Evolutionary conservation across 2,797 vertebrate genomes (phyloP), one percentile per base, ranked within the genome.

Genomic region (Anisognathus igniventris): DNA sequence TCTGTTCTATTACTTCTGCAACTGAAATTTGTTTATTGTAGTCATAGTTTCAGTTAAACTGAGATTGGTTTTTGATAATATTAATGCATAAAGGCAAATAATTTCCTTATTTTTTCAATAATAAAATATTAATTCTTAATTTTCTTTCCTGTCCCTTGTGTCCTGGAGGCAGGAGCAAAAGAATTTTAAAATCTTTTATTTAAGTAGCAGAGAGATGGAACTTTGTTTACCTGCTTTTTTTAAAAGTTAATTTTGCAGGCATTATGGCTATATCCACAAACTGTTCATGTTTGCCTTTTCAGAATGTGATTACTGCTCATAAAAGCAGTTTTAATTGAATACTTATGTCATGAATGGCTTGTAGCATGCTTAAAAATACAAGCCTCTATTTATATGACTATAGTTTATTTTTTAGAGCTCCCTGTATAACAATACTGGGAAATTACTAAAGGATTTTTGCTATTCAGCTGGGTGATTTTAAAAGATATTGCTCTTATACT

Each of bases 301-400:
- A 95, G 91, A 97, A 97, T 96, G 96, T 96, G 97, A 97, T 97
- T 97, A 98, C 97, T 97, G 94, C 86, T 97, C 90, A 94, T 98
- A 98, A 98, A 97, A 95, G 71, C 85, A 68, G 79, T 94, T 97
- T 98, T 97, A 97, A 97, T 97, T 97, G 97, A 96, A 97, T 97
- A 86, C 95, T 97, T 97, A 96, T 98, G 96, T 97, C 82, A 93
- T 83, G 65, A 96, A 94, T 95, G 90, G 88, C 92, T 90, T 97
- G 89, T 93, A 94, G 92, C 88, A 95, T 91, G 93, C 94, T 95
- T 95, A 86, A 93, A 97, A 92, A 70, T 81, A 80, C 86, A 94
- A 95, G 83, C 77, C 67, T 97, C 66, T 96, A 90, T 97, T 98
- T 98, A 97, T 97, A 86, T 92, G 74, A 85, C 94, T 96, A 73